These are phyloP conservation scores for Drosophila heteroneura DNA, from an alignment of 2,888 invertebrate species.

Conservation along the genomic window DNA sequence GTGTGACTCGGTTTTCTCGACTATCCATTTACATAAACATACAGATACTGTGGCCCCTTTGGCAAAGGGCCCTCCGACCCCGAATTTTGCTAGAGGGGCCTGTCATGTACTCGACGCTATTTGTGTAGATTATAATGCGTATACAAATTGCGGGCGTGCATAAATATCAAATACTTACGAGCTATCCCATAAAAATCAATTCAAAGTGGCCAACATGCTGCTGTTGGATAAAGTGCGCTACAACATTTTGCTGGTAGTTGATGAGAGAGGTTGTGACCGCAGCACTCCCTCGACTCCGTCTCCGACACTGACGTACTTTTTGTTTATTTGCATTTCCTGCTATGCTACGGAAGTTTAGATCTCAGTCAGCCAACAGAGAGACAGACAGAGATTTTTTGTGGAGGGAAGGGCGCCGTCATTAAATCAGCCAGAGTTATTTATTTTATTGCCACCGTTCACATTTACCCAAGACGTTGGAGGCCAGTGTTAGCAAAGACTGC, in stretches of 20 bases:
- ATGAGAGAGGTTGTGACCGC: slow-evolving; percentile 2
- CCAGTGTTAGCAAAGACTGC: slow-evolving; percentile 11
- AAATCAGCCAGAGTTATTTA: slow-evolving; percentile 55
- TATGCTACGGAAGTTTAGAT: slow-evolving; percentile 56
- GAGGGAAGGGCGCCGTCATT: slow-evolving; percentile 30
- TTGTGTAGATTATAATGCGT: slow-evolving; percentile 62
- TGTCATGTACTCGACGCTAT: slow-evolving; percentile 55
- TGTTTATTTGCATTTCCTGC: slow-evolving; percentile 81
- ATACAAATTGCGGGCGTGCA: slow-evolving; percentile 65
- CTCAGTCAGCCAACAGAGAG: slow-evolving; percentile 27
- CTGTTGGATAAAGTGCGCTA: slow-evolving; percentile 10
- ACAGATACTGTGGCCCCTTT: slow-evolving; percentile 2
- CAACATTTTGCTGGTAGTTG: slow-evolving; percentile 7
- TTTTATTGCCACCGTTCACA: slow-evolving; percentile 38
- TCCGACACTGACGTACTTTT: slow-evolving; percentile 43
- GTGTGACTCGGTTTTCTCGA: slow-evolving; percentile 28
- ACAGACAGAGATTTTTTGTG: slow-evolving; percentile 4
- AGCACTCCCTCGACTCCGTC: not conserved
- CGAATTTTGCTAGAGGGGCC: not conserved
- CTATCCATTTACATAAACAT: slow-evolving; percentile 54
- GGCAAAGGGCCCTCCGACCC: not conserved
- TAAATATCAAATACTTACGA: slow-evolving; percentile 76
- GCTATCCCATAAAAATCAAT: slow-evolving; percentile 72
- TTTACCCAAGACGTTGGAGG: slow-evolving; percentile 30
- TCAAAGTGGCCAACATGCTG: slow-evolving; percentile 57